Evolutionary conservation across 1,140 invertebrate species (phyloP).

Genomic region (Micrasema longulum): DNA sequence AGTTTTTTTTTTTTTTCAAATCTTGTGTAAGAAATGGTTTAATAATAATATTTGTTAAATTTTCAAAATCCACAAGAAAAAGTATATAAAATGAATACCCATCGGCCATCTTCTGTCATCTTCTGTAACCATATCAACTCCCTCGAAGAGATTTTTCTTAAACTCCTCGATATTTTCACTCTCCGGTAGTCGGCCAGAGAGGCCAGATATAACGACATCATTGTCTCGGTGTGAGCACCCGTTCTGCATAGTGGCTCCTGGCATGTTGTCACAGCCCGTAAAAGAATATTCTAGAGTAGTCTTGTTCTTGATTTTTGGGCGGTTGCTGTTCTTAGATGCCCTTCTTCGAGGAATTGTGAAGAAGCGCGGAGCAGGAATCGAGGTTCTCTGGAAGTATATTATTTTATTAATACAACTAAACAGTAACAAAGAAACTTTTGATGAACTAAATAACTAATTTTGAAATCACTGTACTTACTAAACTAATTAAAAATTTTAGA

Average conservation of each 20-base stretch:
- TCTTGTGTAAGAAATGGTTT: too few species aligned
- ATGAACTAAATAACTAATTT: too few species aligned
- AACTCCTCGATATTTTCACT: slow-evolving; percentile 88
- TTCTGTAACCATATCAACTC: slow-evolving; percentile 87
- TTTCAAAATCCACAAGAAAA: too few species aligned
- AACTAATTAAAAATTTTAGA: too few species aligned
- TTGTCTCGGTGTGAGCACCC: slow-evolving; percentile 60
- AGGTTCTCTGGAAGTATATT: slow-evolving; percentile 49
- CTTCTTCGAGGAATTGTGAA: slow-evolving; percentile 51
- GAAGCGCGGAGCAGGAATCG: slow-evolving; percentile 39
- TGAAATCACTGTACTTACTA: too few species aligned
- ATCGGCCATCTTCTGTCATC: slow-evolving; percentile 83
- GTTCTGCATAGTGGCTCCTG: slow-evolving; percentile 33
- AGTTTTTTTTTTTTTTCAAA: too few species aligned
- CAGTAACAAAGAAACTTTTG: too few species aligned
- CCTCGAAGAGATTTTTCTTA: slow-evolving; percentile 82
- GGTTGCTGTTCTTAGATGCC: slow-evolving; percentile 43
- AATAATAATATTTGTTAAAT: too few species aligned
- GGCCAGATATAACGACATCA: slow-evolving; percentile 86
- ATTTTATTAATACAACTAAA: too few species aligned
- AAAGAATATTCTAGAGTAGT: neutral
- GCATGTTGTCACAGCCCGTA: slow-evolving; percentile 24
- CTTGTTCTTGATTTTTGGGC: slow-evolving; percentile 37
- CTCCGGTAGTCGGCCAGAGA: slow-evolving; percentile 89
- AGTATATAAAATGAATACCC: slow-evolving; percentile 54